These are phyloP conservation scores for Antedon mediterranea DNA, from an alignment of 53 echinoderm and acorn worm species.

Conservation along the genomic window DNA sequence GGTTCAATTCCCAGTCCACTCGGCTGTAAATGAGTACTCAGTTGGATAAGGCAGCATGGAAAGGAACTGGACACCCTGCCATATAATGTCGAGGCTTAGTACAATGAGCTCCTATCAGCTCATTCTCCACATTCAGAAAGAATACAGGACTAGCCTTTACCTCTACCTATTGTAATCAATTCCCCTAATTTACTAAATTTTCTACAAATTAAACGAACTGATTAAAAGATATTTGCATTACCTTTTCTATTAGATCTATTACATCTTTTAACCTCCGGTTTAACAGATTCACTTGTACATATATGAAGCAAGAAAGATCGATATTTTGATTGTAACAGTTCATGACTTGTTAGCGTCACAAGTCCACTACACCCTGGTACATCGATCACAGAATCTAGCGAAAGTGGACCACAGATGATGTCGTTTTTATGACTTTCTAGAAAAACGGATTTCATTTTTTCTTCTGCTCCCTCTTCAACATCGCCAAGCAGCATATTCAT, in stretches of 20 bases:
- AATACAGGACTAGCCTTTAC: too few relatives aligned
- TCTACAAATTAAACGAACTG: too few relatives aligned
- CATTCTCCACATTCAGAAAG: too few relatives aligned
- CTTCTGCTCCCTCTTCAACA: constrained; percentile 11
- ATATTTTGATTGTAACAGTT: constrained; percentile 60
- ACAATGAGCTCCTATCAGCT: too few relatives aligned
- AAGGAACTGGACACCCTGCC: too few relatives aligned
- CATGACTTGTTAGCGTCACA: constrained; percentile 76
- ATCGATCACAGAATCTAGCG: constrained; percentile 71
- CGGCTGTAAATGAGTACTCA: too few relatives aligned
- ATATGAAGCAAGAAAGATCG: constrained; percentile 91
- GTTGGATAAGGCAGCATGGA: too few relatives aligned
- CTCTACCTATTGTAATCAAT: too few relatives aligned
- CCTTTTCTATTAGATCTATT: background rate
- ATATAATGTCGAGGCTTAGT: too few relatives aligned
- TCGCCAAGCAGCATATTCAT: constrained; percentile 25
- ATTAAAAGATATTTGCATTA: too few relatives aligned
- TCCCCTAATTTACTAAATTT: too few relatives aligned
- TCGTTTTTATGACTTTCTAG: constrained; percentile 48
- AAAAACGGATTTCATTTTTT: constrained; percentile 37
- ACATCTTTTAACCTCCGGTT: background rate
- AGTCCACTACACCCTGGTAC: constrained; percentile 70
- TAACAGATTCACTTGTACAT: constrained; percentile 27
- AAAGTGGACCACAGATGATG: constrained; percentile 81
- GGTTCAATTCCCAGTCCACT: too few relatives aligned